Percentiles rank a stretch among this genome's conserved stretches.
Conservation (phyloP, 2,888 invertebrate genomes). For the Epinotia bilunana region DNA sequence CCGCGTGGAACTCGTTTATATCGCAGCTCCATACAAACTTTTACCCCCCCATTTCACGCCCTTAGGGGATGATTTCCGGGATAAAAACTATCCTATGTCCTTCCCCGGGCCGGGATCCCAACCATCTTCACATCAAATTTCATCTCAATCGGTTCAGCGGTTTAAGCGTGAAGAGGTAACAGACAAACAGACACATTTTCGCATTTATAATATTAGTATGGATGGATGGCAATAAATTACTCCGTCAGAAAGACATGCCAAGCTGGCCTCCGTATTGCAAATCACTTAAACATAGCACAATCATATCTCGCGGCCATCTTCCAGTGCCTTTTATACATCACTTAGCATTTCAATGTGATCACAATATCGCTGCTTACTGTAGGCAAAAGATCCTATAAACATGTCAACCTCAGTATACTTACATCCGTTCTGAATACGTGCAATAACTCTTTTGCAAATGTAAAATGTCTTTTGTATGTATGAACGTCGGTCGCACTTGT, state of each 20-base stretch:
- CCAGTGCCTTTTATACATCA: slow-evolving; percentile 29
- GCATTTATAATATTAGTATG: too few species aligned
- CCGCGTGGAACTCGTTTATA: too few species aligned
- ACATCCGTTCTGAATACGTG: background rate
- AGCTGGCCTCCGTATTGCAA: slow-evolving; percentile 17
- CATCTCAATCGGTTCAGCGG: too few species aligned
- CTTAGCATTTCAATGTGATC: slow-evolving; percentile 46
- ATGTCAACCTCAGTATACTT: slow-evolving; percentile 3
- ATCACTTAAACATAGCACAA: slow-evolving; percentile 30
- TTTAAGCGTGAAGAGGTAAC: too few species aligned
- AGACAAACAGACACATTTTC: too few species aligned
- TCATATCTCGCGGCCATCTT: slow-evolving; percentile 31
- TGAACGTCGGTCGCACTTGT: slow-evolving; percentile 7
- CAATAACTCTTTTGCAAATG: background rate
- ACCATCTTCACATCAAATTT: too few species aligned
- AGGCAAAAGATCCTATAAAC: slow-evolving; percentile 12
- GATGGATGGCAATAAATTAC: too few species aligned
- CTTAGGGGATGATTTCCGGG: too few species aligned
- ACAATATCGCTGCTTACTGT: slow-evolving; percentile 16
- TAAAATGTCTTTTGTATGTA: background rate
- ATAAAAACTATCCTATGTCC: too few species aligned
- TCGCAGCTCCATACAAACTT: too few species aligned
- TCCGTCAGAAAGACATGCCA: background rate
- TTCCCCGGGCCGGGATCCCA: too few species aligned
- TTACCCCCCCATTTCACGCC: too few species aligned